Percentiles rank a stretch among this genome's conserved stretches.
These are phyloP conservation scores for Anastrepha ludens DNA, from an alignment of 1,140 invertebrate genomes.

Conservation along the genomic window DNA sequence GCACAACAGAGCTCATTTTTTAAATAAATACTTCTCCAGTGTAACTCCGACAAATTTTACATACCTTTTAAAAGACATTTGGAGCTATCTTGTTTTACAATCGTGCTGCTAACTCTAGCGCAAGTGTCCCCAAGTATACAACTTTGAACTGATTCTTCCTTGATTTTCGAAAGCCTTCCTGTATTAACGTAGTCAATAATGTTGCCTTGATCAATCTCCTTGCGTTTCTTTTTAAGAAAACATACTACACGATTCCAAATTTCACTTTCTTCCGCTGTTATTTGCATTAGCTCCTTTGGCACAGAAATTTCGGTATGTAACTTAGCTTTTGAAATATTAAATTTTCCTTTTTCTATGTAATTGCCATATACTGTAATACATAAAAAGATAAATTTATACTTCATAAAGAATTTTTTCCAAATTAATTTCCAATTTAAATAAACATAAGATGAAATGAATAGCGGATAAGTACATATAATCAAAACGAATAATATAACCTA, in stretches of 20 bases:
- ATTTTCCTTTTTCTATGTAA: background rate
- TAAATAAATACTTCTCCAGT: too few relatives aligned
- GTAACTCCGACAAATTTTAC: too few relatives aligned
- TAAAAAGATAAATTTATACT: too few relatives aligned
- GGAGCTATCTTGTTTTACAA: conserved; percentile 79
- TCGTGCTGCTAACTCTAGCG: conserved; percentile 81
- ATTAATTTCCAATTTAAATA: too few relatives aligned
- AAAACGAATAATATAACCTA: too few relatives aligned
- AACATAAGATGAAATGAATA: too few relatives aligned
- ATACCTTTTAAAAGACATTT: conserved; percentile 83
- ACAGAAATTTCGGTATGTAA: conserved; percentile 70
- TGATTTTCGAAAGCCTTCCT: conserved; percentile 61
- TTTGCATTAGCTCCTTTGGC: conserved; percentile 77
- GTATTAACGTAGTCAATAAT: conserved; percentile 80
- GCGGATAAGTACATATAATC: too few relatives aligned
- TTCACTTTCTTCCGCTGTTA: conserved; percentile 76
- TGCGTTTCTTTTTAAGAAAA: conserved; percentile 79
- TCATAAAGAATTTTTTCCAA: too few relatives aligned
- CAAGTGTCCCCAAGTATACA: conserved; percentile 71
- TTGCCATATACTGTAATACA: too few relatives aligned
- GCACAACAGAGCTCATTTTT: too few relatives aligned
- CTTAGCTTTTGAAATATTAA: conserved; percentile 65
- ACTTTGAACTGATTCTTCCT: conserved; percentile 55
- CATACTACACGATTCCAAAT: conserved; percentile 77
- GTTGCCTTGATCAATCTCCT: conserved; percentile 80